phyloP scores from a whole-genome alignment of 1,140 invertebrate genomes.

The Mamestra configurata region DNA sequence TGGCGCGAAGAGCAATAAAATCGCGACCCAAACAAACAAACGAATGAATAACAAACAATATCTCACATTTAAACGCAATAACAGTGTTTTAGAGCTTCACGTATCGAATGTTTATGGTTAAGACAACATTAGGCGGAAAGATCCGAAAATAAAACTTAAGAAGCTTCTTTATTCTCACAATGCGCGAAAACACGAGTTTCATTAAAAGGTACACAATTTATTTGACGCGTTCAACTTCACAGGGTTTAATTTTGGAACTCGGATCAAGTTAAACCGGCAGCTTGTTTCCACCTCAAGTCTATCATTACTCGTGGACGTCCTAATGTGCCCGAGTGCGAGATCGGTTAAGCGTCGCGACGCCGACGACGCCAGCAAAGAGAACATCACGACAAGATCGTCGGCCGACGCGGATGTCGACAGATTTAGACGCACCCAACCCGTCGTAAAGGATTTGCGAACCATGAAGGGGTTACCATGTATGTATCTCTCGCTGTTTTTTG shows the following conservation, averaged over 20 bases:
- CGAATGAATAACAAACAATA: conserved; percentile 51
- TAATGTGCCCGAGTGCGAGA: conserved; percentile 45
- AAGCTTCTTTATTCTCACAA: neutral
- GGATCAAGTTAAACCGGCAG: conserved; percentile 10
- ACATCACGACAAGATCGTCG: conserved; percentile 60
- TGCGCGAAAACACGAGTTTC: neutral
- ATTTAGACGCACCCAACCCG: conserved; percentile 69
- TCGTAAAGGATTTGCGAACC: conserved; percentile 69
- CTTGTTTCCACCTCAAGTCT: conserved; percentile 10
- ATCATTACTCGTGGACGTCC: conserved; percentile 26
- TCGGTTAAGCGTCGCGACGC: conserved; percentile 53
- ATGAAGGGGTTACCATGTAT: conserved; percentile 48
- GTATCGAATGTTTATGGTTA: conserved; percentile 42
- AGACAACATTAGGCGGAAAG: conserved; percentile 25
- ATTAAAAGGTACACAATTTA: neutral
- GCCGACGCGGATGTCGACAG: conserved; percentile 77
- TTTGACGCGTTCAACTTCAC: neutral
- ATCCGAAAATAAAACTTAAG: conserved; percentile 18
- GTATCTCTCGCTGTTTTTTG: neutral
- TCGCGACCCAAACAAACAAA: conserved; percentile 52
- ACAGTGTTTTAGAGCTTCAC: conserved; percentile 24
- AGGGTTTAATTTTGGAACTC: conserved; percentile 11
- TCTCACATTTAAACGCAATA: conserved; percentile 40
- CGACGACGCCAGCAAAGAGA: conserved; percentile 68
- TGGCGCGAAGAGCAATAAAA: conserved; percentile 51